These are phyloP conservation scores for Cephalotes varians DNA, from an alignment of 2,888 invertebrate species.

Conservation along the genomic window DNA sequence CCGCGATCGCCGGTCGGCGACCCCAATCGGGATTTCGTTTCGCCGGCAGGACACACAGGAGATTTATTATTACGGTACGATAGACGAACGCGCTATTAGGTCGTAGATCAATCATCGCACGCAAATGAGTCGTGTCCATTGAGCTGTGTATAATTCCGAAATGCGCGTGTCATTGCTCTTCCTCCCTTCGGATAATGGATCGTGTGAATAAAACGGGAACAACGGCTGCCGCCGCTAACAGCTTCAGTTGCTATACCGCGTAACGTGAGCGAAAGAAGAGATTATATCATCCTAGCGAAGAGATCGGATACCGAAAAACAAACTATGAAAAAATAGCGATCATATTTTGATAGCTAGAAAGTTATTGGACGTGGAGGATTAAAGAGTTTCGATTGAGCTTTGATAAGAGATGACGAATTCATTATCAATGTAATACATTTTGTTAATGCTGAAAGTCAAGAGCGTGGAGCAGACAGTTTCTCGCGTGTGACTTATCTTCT, in stretches of 20 bases:
- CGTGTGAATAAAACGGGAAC: neutral
- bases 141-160: conserved; percentile 33
- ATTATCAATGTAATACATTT: neutral
- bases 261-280: neutral
- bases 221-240: neutral
- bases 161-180: conserved; percentile 37
- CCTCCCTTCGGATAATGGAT: conserved; percentile 10
- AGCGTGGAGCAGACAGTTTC: neutral
- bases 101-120: conserved; percentile 50
- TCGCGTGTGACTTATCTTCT: neutral
- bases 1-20: conserved; percentile 41
- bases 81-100: conserved; percentile 34
- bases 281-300: neutral
- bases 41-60: neutral
- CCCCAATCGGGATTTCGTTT: neutral
- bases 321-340: no score
- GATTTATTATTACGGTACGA: conserved; percentile 50
- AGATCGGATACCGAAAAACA: neutral
- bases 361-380: neutral
- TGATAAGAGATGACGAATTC: neutral
- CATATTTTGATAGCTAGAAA: neutral
- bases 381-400: neutral
- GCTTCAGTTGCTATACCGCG: neutral
- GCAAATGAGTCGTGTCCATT: conserved; percentile 42
- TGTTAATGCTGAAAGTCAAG: neutral